Base-by-base conservation (phyloP, 2,113 vertebrate genomes). In the Stegastes partitus region DNA sequence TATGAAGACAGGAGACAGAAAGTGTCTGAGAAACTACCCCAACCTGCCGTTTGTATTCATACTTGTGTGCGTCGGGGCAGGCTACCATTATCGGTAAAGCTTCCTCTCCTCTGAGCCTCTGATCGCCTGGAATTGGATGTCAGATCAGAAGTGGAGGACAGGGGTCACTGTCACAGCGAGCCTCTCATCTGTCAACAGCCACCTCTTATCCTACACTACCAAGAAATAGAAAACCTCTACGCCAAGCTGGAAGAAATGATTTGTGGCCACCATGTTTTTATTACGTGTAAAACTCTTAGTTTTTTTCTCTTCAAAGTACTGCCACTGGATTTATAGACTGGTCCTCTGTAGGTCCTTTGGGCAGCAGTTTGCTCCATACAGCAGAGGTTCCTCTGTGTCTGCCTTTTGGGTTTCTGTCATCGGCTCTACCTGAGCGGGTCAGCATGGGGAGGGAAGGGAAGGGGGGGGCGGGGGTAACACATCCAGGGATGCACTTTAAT, bases 401-500 rank as follows among this genome's bases (percentile, higher is more conserved):
- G 75, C 76, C 80, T 82, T 75, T 66, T 66, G 65, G 66, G 34
- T 77, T 79, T 78, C 57, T 87, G 85, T 82, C 71, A 81, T 68
- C 11, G 65, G 83, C 78, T 88, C 66, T 86, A 84, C 71, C 67
- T 54, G 74, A 88, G 78, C 8, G 76, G 57, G 72, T 79, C 57
- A 63, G 62, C 65, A 56, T 71, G 74, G 79, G 84, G 69, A 55
- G 69, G 77, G 79, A 37, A 66, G 39, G 66, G 31, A 45, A 47
- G n/a, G 56, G 61, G 68, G 61, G 68, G 68, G 70, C 3, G 58
- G 51, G 75, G 74, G 25, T 22, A 37, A 82, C 80, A 91, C 89
- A 92, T 92, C 91, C 90, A 91, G 89, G 92, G 92, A 92, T 90
- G 93, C 93, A 93, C 93, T 93, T 93, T 93, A 93, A 89, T 81